Evolutionary conservation across 92 coral and sea anemone species (phyloP).

Genomic region (Heliopora coerulea): DNA sequence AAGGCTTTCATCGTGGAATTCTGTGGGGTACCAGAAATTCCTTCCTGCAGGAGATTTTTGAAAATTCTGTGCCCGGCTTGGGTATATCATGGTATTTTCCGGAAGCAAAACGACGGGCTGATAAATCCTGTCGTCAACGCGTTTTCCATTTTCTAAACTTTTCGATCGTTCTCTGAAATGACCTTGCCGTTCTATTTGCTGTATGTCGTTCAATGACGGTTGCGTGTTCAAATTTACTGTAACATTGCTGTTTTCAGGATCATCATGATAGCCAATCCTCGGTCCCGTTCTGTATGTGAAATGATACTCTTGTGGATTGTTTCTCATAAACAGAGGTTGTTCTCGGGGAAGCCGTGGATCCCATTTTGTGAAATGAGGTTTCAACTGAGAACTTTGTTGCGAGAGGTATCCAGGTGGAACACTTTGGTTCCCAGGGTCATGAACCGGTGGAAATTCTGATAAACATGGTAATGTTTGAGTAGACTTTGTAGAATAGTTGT

Average conservation of each 20-base stretch:
- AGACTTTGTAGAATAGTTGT: neutral
- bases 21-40: too few species aligned
- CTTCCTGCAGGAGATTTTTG: neutral
- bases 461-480: neutral
- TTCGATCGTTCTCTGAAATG: neutral
- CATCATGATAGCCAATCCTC: neutral
- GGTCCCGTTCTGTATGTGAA: neutral
- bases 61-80: neutral
- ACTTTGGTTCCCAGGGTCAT: neutral
- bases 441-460: neutral
- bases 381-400: neutral
- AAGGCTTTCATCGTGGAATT: slow-evolving; percentile 10
- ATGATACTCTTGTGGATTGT: neutral
- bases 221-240: neutral
- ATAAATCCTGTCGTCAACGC: too few species aligned
- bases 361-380: neutral
- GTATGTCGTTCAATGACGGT: neutral
- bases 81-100: neutral
- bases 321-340: too few species aligned
- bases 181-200: neutral
- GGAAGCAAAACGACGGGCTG: too few species aligned
- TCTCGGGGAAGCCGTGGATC: too few species aligned
- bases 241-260: neutral
- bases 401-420: neutral
- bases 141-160: neutral